A percentile compares a stretch with the other conserved stretches of the same genome.
Conservation (phyloP, 2,113 vertebrate species). For the Jacana jacana region DNA sequence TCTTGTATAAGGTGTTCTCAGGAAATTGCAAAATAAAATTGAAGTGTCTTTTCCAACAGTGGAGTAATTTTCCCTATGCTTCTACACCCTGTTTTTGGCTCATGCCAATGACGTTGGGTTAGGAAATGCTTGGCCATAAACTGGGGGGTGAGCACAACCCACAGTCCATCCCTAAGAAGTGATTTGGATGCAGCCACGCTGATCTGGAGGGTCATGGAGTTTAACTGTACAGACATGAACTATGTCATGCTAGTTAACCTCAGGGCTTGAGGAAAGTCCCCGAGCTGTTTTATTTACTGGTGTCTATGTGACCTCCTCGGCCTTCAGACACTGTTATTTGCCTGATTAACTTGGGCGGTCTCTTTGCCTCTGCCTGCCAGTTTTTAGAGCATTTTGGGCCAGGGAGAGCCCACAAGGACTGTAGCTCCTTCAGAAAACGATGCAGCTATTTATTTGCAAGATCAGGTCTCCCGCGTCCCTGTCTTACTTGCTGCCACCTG, state of each 20-base stretch:
- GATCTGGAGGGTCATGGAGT: neutral
- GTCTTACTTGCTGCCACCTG: neutral
- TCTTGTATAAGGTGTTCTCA: neutral
- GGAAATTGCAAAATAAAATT: neutral
- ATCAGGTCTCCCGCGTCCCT: neutral
- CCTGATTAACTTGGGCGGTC: neutral
- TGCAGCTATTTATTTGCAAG: neutral
- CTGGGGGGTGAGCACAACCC: neutral
- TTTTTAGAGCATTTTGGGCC: neutral
- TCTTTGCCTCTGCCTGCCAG: neutral
- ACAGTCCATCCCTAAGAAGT: neutral
- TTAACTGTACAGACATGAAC: neutral
- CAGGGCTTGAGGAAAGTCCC: neutral
- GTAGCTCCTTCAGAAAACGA: neutral
- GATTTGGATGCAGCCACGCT: rapidly evolving
- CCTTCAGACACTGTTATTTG: neutral
- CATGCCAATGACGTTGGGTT: neutral
- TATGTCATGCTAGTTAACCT: neutral
- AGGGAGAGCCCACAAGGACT: neutral
- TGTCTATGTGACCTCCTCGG: neutral
- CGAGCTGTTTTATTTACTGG: neutral
- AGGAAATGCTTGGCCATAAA: neutral
- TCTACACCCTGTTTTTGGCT: neutral
- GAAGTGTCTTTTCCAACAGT: neutral
- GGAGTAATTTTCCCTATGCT: neutral